phyloP scores from a whole-genome alignment of 2,113 vertebrate genomes.

The Menura novaehollandiae region DNA sequence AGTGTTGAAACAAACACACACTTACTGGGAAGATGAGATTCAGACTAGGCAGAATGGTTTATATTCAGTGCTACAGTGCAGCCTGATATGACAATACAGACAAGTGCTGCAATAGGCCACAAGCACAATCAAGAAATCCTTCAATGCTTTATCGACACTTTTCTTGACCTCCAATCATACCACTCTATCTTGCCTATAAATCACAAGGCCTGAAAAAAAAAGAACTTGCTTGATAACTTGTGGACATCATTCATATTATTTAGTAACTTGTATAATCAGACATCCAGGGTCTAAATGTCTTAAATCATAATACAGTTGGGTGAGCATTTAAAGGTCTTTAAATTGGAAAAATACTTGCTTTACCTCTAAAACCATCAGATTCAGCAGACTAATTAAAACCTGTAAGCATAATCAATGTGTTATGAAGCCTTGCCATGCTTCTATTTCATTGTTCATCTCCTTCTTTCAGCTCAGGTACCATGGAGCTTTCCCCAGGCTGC shows the following conservation, averaged over 20 bases:
- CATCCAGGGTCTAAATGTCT: background rate
- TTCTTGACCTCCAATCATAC: background rate
- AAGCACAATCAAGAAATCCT: background rate
- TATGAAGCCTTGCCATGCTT: background rate
- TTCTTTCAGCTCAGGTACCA: background rate
- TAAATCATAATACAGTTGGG: background rate
- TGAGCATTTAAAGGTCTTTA: background rate
- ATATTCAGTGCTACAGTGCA: background rate
- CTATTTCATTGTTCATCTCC: background rate
- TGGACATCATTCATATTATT: background rate
- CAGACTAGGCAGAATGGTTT: background rate
- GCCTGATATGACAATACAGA: background rate
- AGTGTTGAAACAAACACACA: background rate
- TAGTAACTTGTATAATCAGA: background rate
- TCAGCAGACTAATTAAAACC: background rate
- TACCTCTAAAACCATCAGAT: background rate
- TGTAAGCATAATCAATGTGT: background rate
- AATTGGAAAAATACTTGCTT: background rate
- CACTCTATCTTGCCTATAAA: background rate
- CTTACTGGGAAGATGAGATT: background rate
- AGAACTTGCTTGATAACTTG: background rate
- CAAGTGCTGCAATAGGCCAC: background rate
- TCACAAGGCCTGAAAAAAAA: background rate
- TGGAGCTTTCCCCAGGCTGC: background rate
- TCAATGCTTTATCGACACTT: background rate